phyloP scores from a whole-genome alignment of 2,113 vertebrate genomes.

The Aleadryas rufinucha region DNA sequence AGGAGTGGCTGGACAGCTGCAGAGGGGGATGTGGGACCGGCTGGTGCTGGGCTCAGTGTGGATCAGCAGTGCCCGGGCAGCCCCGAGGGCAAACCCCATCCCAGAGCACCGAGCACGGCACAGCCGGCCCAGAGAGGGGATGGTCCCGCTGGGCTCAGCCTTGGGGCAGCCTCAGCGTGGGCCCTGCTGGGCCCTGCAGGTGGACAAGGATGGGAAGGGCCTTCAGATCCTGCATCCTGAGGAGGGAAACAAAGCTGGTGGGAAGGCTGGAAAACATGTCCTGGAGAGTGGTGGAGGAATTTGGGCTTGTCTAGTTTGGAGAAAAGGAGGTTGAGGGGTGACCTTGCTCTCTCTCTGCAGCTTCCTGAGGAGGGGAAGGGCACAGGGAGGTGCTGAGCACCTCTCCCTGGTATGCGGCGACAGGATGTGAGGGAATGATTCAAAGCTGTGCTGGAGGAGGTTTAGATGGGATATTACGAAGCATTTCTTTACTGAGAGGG shows the following conservation, averaged over 20 bases:
- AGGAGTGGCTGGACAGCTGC: not conserved
- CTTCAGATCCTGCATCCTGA: not conserved
- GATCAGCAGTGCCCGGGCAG: not conserved
- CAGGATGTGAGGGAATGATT: not conserved
- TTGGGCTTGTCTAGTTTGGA: not conserved
- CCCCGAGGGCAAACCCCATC: not conserved
- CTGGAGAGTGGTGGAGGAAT: not conserved
- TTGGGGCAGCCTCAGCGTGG: accelerated
- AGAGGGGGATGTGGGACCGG: not conserved
- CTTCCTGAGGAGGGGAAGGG: not conserved
- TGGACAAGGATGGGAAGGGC: not conserved
- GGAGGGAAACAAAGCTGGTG: not conserved
- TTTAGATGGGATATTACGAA: not conserved
- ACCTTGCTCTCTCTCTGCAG: not conserved
- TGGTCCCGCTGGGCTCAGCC: not conserved
- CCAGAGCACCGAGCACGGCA: not conserved
- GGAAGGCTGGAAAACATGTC: not conserved
- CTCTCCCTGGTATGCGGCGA: not conserved
- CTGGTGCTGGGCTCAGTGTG: not conserved
- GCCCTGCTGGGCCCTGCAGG: not conserved
- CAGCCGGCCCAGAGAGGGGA: not conserved
- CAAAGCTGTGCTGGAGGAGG: not conserved
- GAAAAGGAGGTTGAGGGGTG: not conserved
- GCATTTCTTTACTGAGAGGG: not conserved
- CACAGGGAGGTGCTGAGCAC: not conserved